Base-by-base conservation (phyloP, 1,140 invertebrate genomes). In the Plectrocnemia conspersa region DNA sequence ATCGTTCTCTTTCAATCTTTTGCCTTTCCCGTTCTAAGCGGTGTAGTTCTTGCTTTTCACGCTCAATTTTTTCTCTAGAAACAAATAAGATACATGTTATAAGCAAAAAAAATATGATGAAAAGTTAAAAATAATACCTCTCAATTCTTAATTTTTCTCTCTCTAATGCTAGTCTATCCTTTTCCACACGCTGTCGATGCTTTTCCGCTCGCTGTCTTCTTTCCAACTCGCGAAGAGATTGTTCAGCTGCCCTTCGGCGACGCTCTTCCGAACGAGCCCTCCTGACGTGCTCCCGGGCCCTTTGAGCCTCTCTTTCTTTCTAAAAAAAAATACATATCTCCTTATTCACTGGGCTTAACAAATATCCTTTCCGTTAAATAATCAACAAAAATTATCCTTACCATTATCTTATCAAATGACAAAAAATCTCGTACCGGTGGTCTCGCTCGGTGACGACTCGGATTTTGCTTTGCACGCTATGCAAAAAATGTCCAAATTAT, bases 1-100 rank as follows among this genome's bases (percentile, higher is more conserved):
- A 71, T 65, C 88, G 86, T 62, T 92, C 89, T 13, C 89, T 73
- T 68, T 93, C 90, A 35, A 89, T 64, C 54, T 84, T 81, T 65
- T 91, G 86, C 25, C 86, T 75, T 66, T 92, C 89, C 3, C 88
- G 77, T 68, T 93, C 89, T 42, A 92, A 66, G 38, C 85, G 80
- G 42, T 91, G 66, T 10, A 91, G 68, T 66, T 93, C 89, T 64
- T 89, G 87, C 36, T 80, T 78, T 64, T 89, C 86, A 18, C 85
- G 75, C 69, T 94, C 91, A 46, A 78, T 75, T 57, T 75, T 71
- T 41, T 75, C 71, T 42, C 72, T 59, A 40, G 33, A 57, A 52
- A 54, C 10, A 49, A 23, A 45, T 0, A 24, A 25, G n/a, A 42
- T 27, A 45, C 19, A 38, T 16, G 5, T 38, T 38, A 38, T 9